These are phyloP conservation scores for Toxotes lorentzi DNA, from an alignment of 2,797 vertebrate species.

Conservation along the genomic window DNA sequence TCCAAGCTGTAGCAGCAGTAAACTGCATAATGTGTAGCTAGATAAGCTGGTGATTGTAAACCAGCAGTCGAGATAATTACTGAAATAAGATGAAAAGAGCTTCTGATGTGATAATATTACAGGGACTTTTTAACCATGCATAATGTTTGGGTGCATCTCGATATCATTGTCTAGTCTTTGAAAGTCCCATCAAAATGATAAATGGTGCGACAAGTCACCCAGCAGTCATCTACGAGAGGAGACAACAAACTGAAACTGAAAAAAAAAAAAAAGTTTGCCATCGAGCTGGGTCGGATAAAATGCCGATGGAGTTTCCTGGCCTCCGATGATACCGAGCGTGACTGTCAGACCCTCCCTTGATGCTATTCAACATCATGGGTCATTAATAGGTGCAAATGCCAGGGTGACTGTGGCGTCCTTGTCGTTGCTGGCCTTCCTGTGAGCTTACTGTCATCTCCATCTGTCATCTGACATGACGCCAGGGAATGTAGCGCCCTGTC, in stretches of 20 bases:
- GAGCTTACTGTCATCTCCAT: constrained; percentile 57
- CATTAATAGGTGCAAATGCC: constrained; percentile 75
- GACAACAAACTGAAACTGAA: constrained; percentile 13
- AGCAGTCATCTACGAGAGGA: constrained; percentile 34
- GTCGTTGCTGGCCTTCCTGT: constrained; percentile 57
- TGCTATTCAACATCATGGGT: constrained; percentile 67
- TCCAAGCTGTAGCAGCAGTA: constrained; percentile 13
- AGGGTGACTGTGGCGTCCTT: constrained; percentile 33
- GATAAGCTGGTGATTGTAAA: constrained; percentile 24
- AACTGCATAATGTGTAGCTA: constrained; percentile 5
- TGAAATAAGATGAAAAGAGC: constrained; percentile 3
- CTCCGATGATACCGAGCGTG: constrained; percentile 46
- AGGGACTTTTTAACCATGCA: constrained; percentile 16
- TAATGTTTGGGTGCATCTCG: constrained; percentile 12
- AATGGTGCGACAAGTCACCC: constrained; percentile 53
- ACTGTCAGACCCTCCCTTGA: constrained; percentile 47
- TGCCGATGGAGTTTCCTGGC: constrained; percentile 29
- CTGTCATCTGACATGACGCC: constrained; percentile 40
- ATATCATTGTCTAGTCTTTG: constrained; percentile 8
- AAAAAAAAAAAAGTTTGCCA: background rate
- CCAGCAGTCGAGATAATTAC: constrained; percentile 9
- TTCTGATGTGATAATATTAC: background rate
- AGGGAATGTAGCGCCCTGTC: constrained; percentile 66
- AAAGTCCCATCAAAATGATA: constrained; percentile 62
- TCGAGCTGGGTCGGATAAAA: constrained; percentile 8